Evolutionary conservation across 2,113 vertebrate species (phyloP).

Genomic region (Ifrita kowaldi): DNA sequence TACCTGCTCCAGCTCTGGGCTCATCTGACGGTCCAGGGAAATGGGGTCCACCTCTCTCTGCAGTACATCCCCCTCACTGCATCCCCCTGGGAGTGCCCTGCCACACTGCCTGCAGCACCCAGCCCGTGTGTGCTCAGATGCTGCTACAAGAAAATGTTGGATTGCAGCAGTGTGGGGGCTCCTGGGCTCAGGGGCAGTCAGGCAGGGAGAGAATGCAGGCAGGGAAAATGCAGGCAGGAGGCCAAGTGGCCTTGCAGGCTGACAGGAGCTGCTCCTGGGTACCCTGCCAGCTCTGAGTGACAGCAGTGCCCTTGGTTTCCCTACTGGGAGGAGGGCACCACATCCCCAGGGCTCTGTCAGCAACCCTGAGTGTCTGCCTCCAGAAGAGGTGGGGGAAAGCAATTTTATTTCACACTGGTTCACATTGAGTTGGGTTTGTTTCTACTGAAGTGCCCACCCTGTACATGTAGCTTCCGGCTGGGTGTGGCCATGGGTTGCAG

Average conservation of each 20-base stretch:
- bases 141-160: neutral
- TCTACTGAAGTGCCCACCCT: neutral
- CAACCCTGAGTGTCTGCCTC: neutral
- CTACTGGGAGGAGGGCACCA: accelerated
- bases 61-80: accelerated
- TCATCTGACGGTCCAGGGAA: neutral
- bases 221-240: neutral
- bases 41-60: neutral
- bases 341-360: neutral
- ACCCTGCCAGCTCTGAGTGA: neutral
- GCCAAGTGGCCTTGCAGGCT: neutral
- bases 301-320: neutral
- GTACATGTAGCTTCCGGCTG: neutral
- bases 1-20: neutral
- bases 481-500: neutral
- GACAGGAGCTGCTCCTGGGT: neutral
- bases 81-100: neutral
- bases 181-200: neutral
- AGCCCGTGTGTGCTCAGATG: neutral
- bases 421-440: neutral
- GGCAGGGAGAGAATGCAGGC: neutral
- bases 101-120: neutral
- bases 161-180: neutral
- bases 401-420: neutral
- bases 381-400: neutral